Conservation (phyloP, 2,113 vertebrate genomes). For the Scartelaos histophorus region DNA sequence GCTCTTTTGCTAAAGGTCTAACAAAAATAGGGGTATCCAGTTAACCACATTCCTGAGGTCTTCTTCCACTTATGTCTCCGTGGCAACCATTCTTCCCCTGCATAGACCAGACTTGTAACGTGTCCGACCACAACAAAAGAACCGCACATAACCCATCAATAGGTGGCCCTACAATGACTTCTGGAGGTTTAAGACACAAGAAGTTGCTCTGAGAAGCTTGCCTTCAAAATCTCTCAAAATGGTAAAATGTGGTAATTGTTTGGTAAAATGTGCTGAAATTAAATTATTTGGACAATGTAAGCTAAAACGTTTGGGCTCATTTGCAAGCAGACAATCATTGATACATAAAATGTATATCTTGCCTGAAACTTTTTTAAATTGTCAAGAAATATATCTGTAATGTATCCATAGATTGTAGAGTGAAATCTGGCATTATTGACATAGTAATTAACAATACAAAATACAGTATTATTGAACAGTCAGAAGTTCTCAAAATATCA, state of each 20-base stretch:
- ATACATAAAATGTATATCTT: too few species aligned
- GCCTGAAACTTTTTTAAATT: too few species aligned
- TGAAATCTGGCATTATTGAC: too few species aligned
- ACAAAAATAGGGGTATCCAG: background rate
- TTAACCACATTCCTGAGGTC: constrained; percentile 17
- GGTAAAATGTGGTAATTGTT: too few species aligned
- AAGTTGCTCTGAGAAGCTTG: background rate
- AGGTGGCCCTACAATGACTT: background rate
- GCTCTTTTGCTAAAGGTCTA: background rate
- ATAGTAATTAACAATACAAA: too few species aligned
- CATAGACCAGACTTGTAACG: background rate
- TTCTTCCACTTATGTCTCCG: constrained; percentile 2
- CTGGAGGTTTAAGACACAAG: background rate
- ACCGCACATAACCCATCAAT: background rate
- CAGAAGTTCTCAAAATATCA: too few species aligned
- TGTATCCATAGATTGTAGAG: too few species aligned
- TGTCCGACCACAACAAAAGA: constrained; percentile 4
- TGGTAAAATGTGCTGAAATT: background rate
- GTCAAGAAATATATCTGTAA: too few species aligned
- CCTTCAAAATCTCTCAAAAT: background rate
- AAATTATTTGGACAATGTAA: background rate
- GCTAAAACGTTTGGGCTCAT: too few species aligned
- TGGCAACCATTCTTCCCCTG: constrained; percentile 7
- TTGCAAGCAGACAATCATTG: too few species aligned
- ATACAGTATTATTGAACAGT: too few species aligned